A percentile compares a stretch with the other conserved stretches of the same genome.
These are phyloP conservation scores for Xiphophorus couchianus DNA, from an alignment of 2,113 vertebrate species.

Conservation along the genomic window DNA sequence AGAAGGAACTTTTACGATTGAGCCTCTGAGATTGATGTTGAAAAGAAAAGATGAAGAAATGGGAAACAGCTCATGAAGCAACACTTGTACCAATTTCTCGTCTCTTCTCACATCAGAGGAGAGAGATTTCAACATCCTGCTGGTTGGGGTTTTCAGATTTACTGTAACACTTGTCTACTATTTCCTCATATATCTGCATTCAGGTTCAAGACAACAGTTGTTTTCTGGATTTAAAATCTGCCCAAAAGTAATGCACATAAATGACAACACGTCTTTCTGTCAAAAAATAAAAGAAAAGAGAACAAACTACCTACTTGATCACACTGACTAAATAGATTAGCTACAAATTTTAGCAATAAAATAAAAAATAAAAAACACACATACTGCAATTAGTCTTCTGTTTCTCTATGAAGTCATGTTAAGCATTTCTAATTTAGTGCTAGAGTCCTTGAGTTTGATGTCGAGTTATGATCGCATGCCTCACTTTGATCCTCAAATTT, in stretches of 20 bases:
- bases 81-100: slow-evolving; percentile 25
- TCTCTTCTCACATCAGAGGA: slow-evolving; percentile 39
- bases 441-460: no score
- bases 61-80: slow-evolving; percentile 34
- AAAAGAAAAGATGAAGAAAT: slow-evolving; percentile 17
- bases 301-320: no score
- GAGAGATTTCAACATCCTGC: slow-evolving; percentile 2
- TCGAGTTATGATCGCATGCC: no score
- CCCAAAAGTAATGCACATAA: neutral
- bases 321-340: no score
- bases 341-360: no score
- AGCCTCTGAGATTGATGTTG: slow-evolving; percentile 40
- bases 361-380: no score
- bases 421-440: no score
- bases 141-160: slow-evolving; percentile 15
- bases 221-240: slow-evolving; percentile 8
- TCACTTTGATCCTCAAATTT: no score
- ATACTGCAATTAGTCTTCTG: neutral
- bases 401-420: no score
- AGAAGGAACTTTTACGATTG: slow-evolving; percentile 33
- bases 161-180: neutral
- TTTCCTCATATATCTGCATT: slow-evolving; percentile 17
- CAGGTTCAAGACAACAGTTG: slow-evolving; percentile 15
- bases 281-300: no score
- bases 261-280: neutral